phyloP scores from a whole-genome alignment of 2,113 vertebrate species.

The Promerops cafer region DNA sequence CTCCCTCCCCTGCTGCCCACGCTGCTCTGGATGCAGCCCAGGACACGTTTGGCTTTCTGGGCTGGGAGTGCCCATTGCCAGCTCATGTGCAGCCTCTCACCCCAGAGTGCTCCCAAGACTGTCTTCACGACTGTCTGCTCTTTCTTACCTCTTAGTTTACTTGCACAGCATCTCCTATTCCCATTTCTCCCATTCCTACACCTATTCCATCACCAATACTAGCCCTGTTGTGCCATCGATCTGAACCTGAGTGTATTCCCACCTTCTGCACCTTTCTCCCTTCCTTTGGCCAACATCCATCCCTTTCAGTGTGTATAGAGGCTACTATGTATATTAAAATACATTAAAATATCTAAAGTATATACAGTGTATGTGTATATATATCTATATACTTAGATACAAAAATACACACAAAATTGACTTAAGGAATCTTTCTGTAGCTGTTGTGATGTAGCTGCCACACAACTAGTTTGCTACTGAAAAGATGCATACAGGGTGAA shows the following conservation, averaged over 20 bases:
- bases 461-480: background rate
- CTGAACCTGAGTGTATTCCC: background rate
- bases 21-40: background rate
- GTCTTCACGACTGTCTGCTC: background rate
- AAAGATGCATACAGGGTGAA: background rate
- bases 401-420: background rate
- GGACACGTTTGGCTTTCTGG: fast-evolving
- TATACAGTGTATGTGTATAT: too few species aligned
- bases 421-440: background rate
- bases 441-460: background rate
- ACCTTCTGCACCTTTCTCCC: background rate
- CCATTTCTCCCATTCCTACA: fast-evolving
- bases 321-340: background rate
- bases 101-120: background rate
- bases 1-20: fast-evolving
- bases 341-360: background rate
- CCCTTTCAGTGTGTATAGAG: background rate
- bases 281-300: background rate
- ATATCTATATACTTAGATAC: background rate
- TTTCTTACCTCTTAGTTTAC: background rate
- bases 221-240: background rate
- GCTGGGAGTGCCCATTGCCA: fast-evolving
- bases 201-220: background rate
- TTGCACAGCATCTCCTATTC: background rate
- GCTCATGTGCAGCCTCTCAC: background rate